Evolutionary conservation across 2,888 invertebrate species (phyloP), one percentile per base, ranked within the genome.

Genomic region (Lepidochrysops patricia): DNA sequence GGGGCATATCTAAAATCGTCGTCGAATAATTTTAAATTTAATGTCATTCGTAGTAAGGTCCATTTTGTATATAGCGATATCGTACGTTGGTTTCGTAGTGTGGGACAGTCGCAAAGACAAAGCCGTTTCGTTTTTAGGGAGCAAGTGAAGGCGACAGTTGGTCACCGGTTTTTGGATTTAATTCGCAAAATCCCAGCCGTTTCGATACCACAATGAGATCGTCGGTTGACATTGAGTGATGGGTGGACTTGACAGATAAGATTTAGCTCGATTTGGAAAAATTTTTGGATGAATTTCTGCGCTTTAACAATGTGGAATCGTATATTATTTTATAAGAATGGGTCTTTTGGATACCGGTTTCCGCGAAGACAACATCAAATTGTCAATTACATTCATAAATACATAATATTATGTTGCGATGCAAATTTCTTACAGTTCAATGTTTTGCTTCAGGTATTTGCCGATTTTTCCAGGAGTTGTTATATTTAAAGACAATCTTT

Each of bases 61-160:
- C 69, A 61, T 66, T 66, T 74, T 13, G 50, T 58, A 37, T 66
- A 63, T 4, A 25, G 54, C 9, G 34, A 52, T 35, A 15, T 52
- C 4, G 58, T 12, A 35, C 15, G 35, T 59, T 52, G 35, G 54
- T 54, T 54, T 15, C 29, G 32, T 32, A 15, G 15, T 9, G 29
- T 15, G 49, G 57, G 60, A 60, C 57, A 61, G 61, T 64, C 59
- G 62, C 48, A 64, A 72, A 84, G 81, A 84, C 85, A 85, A 84
- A 84, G 80, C 80, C 72, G 70, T 79, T 79, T 79, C 77, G 79
- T 79, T 84, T 84, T 82, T 79, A 79, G 80, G 78, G 80, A 81
- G 50, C 82, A 84, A 78, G 79, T 73, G 72, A 73, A 80, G 81
- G 84, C 83, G 84, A 84, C 84, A 82, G 82, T 65, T 66, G 71